Evolutionary conservation across 2,113 vertebrate genomes (phyloP), one percentile per base, ranked within the genome.

Genomic region (Etheostoma spectabile): DNA sequence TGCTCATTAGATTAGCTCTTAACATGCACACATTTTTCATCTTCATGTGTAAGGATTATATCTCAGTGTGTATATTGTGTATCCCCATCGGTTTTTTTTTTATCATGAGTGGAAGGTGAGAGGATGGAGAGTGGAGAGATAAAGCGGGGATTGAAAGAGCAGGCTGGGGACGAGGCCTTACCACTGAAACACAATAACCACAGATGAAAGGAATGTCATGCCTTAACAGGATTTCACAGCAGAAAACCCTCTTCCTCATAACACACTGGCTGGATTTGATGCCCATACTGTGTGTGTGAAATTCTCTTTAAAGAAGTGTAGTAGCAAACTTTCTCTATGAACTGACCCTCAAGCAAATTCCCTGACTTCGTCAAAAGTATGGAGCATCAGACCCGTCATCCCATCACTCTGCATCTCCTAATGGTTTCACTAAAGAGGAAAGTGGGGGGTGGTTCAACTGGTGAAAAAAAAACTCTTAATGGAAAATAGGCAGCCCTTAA

Each of bases 191-290:
- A 80, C 80, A 66, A 71, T 67, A 61, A 74, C 62, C 35, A 42
- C 59, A 80, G 27, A 59, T 60, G 24, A 73, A 63, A 49, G 71
- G 38, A 71, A 67, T 1, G 46, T 65, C 49, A 60, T 45, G 74
- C 51, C 6, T 65, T 57, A 70, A 88, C 5, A 3, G 63, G 72
- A 80, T 88, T 80, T 70, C 60, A 73, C 57, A 27, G 67, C 35
- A 24, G 52, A 51, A 61, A 22, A 64, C 13, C 13, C 3, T 61
- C 57, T 52, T 69, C 63, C 19, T 59, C 19, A n/a, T 76, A 53
- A 71, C 3, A 57, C 56, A 51, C 38, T 6, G 42, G 6, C 46
- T 79, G 55, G 57, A 74, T 79, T 45, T 52, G 57, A 49, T 10
- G 22, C 35, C 4, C 4, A 13, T 38, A n/a, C 38, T 42, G 38